Conservation (phyloP, 2,797 vertebrate genomes). For the Xiphorhynchus erythropygius region DNA sequence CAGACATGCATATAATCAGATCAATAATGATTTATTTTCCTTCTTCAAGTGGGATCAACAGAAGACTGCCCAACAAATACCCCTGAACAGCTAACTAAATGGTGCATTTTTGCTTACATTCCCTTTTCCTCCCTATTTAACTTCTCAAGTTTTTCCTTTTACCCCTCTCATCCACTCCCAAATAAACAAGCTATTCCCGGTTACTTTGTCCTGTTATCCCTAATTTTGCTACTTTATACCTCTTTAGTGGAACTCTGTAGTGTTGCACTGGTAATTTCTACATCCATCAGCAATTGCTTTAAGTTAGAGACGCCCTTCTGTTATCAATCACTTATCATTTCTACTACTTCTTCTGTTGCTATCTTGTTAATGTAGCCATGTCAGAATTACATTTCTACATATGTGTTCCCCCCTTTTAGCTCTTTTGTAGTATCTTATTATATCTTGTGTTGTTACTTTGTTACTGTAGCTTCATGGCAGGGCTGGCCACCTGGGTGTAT, state of each 20-base stretch:
- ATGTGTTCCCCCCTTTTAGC: rapidly evolving
- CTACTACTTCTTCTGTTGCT: not conserved
- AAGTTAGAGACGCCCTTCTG: not conserved
- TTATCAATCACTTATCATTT: not conserved
- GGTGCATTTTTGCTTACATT: not conserved
- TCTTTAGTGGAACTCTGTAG: not conserved
- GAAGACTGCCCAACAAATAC: not conserved
- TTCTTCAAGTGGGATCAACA: not conserved
- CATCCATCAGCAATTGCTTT: not conserved
- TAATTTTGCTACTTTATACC: not conserved
- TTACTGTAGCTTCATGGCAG: not conserved
- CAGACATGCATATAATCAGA: not conserved
- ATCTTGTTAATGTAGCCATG: not conserved
- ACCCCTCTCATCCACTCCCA: not conserved
- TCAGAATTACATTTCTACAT: not conserved
- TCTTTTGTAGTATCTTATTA: not conserved
- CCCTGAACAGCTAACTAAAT: not conserved
- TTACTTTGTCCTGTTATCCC: not conserved
- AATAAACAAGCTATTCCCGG: not conserved
- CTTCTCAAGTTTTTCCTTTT: not conserved
- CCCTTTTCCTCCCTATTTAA: not conserved
- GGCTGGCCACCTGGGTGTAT: not conserved
- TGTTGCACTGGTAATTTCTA: not conserved
- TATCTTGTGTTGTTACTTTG: not conserved
- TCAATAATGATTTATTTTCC: not conserved